Evolutionary conservation across 2,797 vertebrate genomes (phyloP).

Genomic region (Myotis findleyi): DNA sequence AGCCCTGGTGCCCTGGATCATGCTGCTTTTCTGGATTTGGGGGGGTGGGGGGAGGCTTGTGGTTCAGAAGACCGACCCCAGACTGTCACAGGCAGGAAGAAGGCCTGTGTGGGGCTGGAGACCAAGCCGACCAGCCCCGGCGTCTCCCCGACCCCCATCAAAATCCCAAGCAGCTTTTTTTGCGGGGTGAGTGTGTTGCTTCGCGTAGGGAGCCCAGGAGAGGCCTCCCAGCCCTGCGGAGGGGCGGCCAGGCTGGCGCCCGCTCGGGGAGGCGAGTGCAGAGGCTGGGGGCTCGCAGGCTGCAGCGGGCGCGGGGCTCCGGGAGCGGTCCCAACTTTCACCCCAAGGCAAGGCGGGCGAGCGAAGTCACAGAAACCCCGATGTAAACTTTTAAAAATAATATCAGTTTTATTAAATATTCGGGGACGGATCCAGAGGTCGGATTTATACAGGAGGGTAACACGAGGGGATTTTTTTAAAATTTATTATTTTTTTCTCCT

Average conservation of each 20-base stretch:
- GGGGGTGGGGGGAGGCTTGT: neutral
- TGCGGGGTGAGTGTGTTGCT: constrained; percentile 45
- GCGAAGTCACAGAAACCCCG: constrained; percentile 81
- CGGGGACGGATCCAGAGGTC: constrained; percentile 89
- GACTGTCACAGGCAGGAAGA: constrained; percentile 47
- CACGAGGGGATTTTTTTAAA: constrained; percentile 83
- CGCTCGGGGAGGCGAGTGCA: neutral
- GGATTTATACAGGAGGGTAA: constrained; percentile 89
- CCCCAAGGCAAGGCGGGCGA: neutral
- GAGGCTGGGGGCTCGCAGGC: constrained; percentile 49
- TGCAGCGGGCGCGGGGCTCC: constrained; percentile 27
- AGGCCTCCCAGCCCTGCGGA: constrained; percentile 42
- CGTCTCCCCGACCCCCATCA: neutral
- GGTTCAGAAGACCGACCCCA: constrained; percentile 52
- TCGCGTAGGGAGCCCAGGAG: neutral
- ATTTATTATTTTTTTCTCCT: constrained; percentile 75
- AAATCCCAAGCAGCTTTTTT: constrained; percentile 52
- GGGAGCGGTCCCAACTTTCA: constrained; percentile 68
- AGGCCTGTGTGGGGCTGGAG: constrained; percentile 63
- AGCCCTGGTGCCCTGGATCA: neutral
- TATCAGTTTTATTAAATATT: constrained; percentile 93
- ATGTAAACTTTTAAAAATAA: constrained; percentile 90
- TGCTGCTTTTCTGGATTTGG: constrained; percentile 46
- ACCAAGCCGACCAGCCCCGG: neutral
- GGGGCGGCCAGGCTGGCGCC: constrained; percentile 47